Conservation (phyloP, 2,888 invertebrate species). For the Hirtodrosophila cameraria region DNA sequence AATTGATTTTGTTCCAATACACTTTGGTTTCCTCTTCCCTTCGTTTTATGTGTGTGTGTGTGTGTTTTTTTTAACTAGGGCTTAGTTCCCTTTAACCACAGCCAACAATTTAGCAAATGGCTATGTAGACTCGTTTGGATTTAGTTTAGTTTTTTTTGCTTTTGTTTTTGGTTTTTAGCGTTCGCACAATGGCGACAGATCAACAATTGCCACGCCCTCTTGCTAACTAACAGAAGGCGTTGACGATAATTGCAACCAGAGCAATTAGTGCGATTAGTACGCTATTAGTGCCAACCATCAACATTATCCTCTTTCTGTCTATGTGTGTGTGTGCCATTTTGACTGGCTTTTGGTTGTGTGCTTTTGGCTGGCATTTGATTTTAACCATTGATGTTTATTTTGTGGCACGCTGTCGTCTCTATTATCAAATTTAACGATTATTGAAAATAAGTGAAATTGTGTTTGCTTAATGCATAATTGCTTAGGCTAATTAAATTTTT, state of each 20-base stretch:
- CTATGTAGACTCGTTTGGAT: constrained; percentile 30
- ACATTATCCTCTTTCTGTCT: constrained; percentile 36
- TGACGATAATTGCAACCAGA: constrained; percentile 75
- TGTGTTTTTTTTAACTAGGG: constrained; percentile 13
- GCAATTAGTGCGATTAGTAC: constrained; percentile 79
- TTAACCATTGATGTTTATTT: constrained; percentile 55
- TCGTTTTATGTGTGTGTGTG: no score
- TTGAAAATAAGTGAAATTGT: constrained; percentile 39
- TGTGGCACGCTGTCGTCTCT: constrained; percentile 27
- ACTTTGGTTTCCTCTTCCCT: constrained; percentile 2
- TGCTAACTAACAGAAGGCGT: constrained; percentile 49
- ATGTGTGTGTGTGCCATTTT: constrained; percentile 19
- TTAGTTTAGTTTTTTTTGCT: constrained; percentile 41
- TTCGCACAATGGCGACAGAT: constrained; percentile 36
- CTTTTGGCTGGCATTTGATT: constrained; percentile 47
- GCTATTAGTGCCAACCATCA: constrained; percentile 75
- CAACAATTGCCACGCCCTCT: constrained; percentile 25
- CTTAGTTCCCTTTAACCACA: constrained; percentile 50
- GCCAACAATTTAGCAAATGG: constrained; percentile 72
- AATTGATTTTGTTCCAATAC: constrained; percentile 68
- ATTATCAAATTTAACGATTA: constrained; percentile 34
- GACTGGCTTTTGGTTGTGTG: constrained; percentile 19
- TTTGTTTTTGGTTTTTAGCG: constrained; percentile 43
- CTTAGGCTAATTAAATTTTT: neutral
- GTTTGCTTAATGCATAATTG: constrained; percentile 1